A percentile compares a stretch with the other conserved stretches of the same genome.
Conservation (phyloP, 2,113 vertebrate species). For the Ursus arctos region DNA sequence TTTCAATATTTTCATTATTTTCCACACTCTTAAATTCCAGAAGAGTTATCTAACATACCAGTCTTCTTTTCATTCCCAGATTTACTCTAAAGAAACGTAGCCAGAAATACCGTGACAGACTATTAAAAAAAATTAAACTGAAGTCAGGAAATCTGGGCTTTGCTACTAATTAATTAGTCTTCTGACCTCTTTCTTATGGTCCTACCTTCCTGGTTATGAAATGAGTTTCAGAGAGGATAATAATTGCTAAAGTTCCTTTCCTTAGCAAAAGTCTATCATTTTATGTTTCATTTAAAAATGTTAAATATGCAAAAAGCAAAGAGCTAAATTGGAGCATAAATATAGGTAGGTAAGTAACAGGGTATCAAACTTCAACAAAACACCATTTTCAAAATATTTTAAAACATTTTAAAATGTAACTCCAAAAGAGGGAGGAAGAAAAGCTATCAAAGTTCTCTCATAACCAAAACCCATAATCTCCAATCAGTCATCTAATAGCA, state of each 20-base stretch:
- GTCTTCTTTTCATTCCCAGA: neutral
- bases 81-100: slow-evolving; percentile 42
- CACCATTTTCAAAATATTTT: neutral
- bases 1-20: slow-evolving; percentile 12
- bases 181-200: slow-evolving; percentile 24
- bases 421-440: neutral
- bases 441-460: neutral
- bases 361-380: slow-evolving; percentile 40
- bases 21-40: neutral
- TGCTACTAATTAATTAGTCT: slow-evolving; percentile 4
- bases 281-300: slow-evolving; percentile 50
- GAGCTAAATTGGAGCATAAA: slow-evolving; percentile 33
- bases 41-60: neutral
- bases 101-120: neutral
- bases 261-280: neutral
- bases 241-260: slow-evolving; percentile 27
- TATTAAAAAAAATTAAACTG: slow-evolving; percentile 34
- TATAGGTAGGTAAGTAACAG: neutral
- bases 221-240: slow-evolving; percentile 11
- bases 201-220: slow-evolving; percentile 54
- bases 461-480: slow-evolving; percentile 34
- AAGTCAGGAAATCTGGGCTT: slow-evolving; percentile 48
- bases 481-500: slow-evolving; percentile 21
- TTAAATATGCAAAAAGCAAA: slow-evolving; percentile 46
- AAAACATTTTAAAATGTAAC: neutral